Base-by-base conservation (phyloP, 2,888 invertebrate genomes). In the Trichogramma dendrolimi region DNA sequence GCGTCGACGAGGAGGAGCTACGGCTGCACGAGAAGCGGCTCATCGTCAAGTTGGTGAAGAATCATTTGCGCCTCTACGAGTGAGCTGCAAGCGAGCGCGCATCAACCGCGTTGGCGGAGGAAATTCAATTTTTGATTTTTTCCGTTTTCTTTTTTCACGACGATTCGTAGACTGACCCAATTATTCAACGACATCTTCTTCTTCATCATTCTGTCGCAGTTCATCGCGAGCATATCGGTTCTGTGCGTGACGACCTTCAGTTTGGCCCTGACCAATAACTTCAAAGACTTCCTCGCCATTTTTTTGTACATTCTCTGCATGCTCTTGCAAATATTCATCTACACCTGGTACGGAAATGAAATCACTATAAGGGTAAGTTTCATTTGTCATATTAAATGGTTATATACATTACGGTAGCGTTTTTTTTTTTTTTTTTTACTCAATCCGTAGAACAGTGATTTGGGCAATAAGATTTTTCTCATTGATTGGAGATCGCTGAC, bases 291-390 rank as follows among this genome's bases (percentile, higher is more conserved):
- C 54, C 27, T 66, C 6, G 59, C 64, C 0, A 61, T 70, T n/a
- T 27, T 61, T 4, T 51, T 69, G 6, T 70, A 65, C 48, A 14
- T 67, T 5, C 46, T 11, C 27, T 68, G 67, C 14, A 69, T 70
- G 67, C 47, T 72, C 10, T 60, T 69, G n/a, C 74, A 75, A 65
- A 68, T 73, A 14, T 74, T 71, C 58, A 55, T 71, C 4, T 69
- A 70, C 38, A 73, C 73, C n/a, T 73, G 70, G 69, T 71, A 70
- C 39, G 74, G 73, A 53, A 71, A 71, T 59, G 69, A 73, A 66
- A 64, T 71, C 6, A 69, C 65, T 41, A 48, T 68, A 41, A 64
- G 68, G 68, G 72, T 71, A 58, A 58, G 57, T n/a, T 52, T 11
- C 1, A 11, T 4, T 47, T 7, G 4, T 53, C 6, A 10, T 6